Conservation (phyloP, 2,888 invertebrate genomes). For the Omphaloscelis lunosa region DNA sequence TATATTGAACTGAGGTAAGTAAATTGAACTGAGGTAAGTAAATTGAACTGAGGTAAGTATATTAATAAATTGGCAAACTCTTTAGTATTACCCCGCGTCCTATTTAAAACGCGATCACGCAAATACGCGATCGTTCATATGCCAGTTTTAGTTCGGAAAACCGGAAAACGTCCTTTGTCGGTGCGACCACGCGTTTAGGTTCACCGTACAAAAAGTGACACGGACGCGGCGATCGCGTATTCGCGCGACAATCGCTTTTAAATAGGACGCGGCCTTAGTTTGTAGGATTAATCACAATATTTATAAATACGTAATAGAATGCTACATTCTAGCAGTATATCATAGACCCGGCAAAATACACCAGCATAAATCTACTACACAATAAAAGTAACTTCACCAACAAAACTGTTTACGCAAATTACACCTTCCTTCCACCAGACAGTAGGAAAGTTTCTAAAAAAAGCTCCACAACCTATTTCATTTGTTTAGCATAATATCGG, state of each 20-base stretch:
- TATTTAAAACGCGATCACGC: too few species aligned
- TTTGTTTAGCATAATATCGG: constrained; percentile 66
- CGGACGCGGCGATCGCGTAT: too few species aligned
- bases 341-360: neutral
- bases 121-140: too few species aligned
- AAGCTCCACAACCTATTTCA: constrained; percentile 43
- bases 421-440: neutral
- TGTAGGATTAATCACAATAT: neutral
- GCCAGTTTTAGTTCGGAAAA: too few species aligned
- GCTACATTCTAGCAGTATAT: neutral
- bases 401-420: constrained; percentile 29
- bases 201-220: too few species aligned
- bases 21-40: neutral
- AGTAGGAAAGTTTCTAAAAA: constrained; percentile 29
- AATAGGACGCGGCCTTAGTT: neutral
- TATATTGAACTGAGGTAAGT: too few species aligned
- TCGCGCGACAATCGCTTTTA: too few species aligned
- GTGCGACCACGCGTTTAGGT: too few species aligned
- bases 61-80: neutral
- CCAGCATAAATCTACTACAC: neutral
- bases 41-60: neutral
- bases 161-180: too few species aligned
- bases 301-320: neutral
- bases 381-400: constrained; percentile 38
- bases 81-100: neutral